Conservation (phyloP, 1,140 invertebrate genomes). For the Drosophila repleta region DNA sequence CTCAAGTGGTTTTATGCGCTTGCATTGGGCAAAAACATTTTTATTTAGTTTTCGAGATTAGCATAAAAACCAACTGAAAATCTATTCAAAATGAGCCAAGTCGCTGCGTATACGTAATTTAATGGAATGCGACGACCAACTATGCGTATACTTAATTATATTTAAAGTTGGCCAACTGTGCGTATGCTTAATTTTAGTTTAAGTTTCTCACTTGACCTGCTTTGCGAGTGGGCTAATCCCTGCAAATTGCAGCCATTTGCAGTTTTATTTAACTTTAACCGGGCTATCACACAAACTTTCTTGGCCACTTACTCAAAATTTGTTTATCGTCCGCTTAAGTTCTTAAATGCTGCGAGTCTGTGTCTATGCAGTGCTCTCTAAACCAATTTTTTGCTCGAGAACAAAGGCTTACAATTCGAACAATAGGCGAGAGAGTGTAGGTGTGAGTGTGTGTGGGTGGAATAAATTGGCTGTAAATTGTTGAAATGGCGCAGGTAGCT, state of each 20-base stretch:
- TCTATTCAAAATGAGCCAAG: constrained; percentile 16
- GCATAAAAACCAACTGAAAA: constrained; percentile 62
- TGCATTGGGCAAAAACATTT: not conserved
- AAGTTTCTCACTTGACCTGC: no score
- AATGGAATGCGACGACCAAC: not conserved
- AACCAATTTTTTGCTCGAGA: constrained; percentile 64
- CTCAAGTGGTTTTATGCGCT: constrained; percentile 43
- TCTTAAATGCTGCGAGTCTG: constrained; percentile 13
- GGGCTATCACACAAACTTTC: no score
- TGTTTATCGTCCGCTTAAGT: constrained; percentile 11
- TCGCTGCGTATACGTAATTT: constrained; percentile 44
- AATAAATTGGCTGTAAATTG: constrained; percentile 59
- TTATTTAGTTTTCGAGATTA: constrained; percentile 30
- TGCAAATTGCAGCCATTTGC: no score
- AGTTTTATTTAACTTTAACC: no score
- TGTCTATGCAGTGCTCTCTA: constrained; percentile 54
- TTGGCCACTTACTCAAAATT: not conserved
- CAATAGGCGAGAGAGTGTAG: constrained; percentile 43
- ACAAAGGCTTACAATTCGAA: constrained; percentile 67
- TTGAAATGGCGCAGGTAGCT: constrained; percentile 34
- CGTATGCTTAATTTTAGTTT: no score
- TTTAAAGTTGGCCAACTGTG: not conserved
- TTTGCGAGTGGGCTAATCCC: no score
- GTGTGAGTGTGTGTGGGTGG: constrained; percentile 29
- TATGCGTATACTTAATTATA: constrained; percentile 1